These are phyloP conservation scores for Plagodis pulveraria DNA, from an alignment of 2,888 invertebrate species.

Conservation along the genomic window DNA sequence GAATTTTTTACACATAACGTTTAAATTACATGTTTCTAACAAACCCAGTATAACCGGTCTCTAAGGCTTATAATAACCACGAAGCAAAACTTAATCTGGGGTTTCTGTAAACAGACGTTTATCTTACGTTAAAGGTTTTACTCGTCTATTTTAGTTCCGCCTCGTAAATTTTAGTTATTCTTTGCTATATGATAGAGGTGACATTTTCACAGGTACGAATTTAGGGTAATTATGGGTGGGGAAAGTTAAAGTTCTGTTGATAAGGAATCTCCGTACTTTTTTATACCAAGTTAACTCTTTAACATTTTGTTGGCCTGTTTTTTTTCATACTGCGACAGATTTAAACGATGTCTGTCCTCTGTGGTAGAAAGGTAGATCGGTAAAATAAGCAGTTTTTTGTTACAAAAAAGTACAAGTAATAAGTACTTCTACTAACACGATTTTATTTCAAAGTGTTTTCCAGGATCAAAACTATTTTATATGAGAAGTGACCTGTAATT, in stretches of 20 bases:
- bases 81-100: constrained; percentile 15
- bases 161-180: constrained; percentile 19
- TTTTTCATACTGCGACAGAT: background rate
- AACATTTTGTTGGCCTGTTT: background rate
- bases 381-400: no score
- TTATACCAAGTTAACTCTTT: no score
- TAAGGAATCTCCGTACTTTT: background rate
- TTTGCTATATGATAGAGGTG: constrained; percentile 18
- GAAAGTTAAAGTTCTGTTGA: background rate
- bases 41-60: constrained; percentile 1
- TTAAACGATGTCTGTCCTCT: no score
- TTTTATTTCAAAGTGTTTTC: no score
- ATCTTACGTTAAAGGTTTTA: constrained; percentile 17
- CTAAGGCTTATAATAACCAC: constrained; percentile 10
- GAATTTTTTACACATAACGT: constrained; percentile 7
- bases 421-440: no score
- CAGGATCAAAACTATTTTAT: no score
- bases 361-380: no score
- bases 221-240: background rate
- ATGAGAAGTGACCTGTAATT: no score
- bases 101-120: constrained; percentile 14
- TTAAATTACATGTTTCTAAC: constrained; percentile 8
- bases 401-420: no score
- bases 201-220: background rate
- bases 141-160: constrained; percentile 9